phyloP scores from a whole-genome alignment of 2,888 invertebrate species.

The Hyles lineata region DNA sequence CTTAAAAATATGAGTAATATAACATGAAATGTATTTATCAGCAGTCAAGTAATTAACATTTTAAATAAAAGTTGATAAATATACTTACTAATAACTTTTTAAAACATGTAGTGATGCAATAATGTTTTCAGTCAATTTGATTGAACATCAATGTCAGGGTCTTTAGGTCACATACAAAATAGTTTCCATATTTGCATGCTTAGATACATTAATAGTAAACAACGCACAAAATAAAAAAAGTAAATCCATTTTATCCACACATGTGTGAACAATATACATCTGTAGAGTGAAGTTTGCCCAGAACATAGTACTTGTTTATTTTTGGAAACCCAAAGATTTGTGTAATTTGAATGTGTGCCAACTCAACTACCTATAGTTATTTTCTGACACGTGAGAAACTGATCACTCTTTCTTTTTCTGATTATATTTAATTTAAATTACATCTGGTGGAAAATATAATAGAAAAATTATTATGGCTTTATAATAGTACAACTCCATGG shows the following conservation, averaged over 20 bases:
- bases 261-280: conserved; percentile 30
- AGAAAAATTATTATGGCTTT: conserved; percentile 33
- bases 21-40: too few species aligned
- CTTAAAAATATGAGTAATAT: too few species aligned
- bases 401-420: conserved; percentile 21
- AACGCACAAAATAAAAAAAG: neutral
- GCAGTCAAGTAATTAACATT: too few species aligned
- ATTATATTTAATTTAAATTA: conserved; percentile 33
- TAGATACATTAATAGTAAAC: neutral
- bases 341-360: conserved; percentile 74
- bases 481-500: conserved; percentile 63
- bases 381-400: conserved; percentile 29
- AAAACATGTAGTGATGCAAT: too few species aligned
- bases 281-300: conserved; percentile 63
- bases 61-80: too few species aligned
- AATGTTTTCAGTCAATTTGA: too few species aligned
- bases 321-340: conserved; percentile 68
- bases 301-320: conserved; percentile 66
- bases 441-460: conserved; percentile 29
- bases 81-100: too few species aligned
- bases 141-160: too few species aligned
- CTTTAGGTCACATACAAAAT: too few species aligned
- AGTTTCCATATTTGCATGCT: neutral
- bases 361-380: conserved; percentile 41
- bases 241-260: neutral